Evolutionary conservation across 2,797 vertebrate species (phyloP), one percentile per base, ranked within the genome.

Genomic region (Antennarius maculatus): DNA sequence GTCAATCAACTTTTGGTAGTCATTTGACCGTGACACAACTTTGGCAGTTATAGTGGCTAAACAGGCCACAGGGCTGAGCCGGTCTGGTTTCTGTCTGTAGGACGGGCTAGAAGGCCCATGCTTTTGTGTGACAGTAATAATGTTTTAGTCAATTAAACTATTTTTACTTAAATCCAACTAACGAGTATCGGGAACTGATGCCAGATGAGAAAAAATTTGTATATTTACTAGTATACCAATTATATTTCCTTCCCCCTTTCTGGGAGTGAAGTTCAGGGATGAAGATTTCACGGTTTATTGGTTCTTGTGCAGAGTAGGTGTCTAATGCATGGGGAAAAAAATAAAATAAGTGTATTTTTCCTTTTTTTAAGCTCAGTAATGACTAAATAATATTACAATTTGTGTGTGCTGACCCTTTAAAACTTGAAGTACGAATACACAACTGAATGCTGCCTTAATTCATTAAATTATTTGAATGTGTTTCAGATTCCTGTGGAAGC

Each of bases 1-100:
- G 87, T 91, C 85, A 87, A 84, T 86, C 92, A 94, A 86, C 82
- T 69, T 88, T 85, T 89, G 80, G 77, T 82, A 73, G 68, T 89
- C 73, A 80, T 89, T 86, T 88, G 79, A 88, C 83, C 81, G 60
- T 81, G 76, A 86, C 81, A 85, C 73, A 85, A 77, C 76, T 55
- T 75, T 80, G 67, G 70, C 65, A 65, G 78, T 82, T 85, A 80
- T 82, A 76, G 79, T 74, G 76, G 52, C 47, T 71, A 43, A 80
- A 80, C 42, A 67, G 60, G 61, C 72, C 51, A 53, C 13, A 4
- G 53, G 54, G 56, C 51, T 18, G 69, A 34, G 34, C 46, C 31
- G 54, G 6, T 61, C 39, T 62, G 37, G 6, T 45, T 27, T 52
- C 50, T 62, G 49, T 31, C 42, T 54, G 31, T 4, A 8, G 31